Evolutionary conservation across 1,140 invertebrate species (phyloP).

Genomic region (Ganaspis sp.): DNA sequence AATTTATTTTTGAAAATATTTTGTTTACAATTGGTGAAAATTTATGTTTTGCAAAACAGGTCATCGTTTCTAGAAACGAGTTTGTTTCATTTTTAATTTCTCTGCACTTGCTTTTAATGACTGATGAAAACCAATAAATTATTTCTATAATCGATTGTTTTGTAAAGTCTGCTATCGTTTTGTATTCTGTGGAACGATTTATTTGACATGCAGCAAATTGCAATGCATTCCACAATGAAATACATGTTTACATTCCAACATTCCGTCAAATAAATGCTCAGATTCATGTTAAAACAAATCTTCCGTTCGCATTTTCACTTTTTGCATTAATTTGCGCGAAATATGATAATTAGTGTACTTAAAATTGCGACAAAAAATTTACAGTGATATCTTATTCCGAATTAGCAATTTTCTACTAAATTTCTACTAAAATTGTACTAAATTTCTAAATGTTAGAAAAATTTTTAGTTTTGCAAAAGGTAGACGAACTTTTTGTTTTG

Average conservation of each 20-base stretch:
- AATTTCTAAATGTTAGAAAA: no score
- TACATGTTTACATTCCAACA: constrained; percentile 1
- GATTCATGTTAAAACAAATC: not conserved
- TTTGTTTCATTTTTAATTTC: not conserved
- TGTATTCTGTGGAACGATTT: not conserved
- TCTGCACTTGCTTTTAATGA: not conserved
- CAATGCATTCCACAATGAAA: constrained; percentile 8
- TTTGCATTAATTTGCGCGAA: not conserved
- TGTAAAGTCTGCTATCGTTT: not conserved
- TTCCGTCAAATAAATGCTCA: not conserved
- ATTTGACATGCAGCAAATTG: not conserved
- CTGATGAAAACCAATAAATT: not conserved
- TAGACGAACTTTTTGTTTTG: no score
- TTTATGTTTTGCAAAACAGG: no score
- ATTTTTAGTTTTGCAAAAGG: no score
- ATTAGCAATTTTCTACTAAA: no score
- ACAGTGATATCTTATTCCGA: no score
- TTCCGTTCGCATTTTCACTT: not conserved
- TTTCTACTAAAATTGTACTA: no score
- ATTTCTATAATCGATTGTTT: not conserved
- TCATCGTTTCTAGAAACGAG: not conserved
- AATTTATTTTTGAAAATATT: no score
- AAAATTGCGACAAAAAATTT: no score
- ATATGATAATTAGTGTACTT: no score
- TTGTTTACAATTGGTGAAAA: no score